Percentiles rank a stretch among this genome's conserved stretches.
These are phyloP conservation scores for Pelecanoides urinatrix DNA, from an alignment of 2,113 vertebrate genomes.

Conservation along the genomic window DNA sequence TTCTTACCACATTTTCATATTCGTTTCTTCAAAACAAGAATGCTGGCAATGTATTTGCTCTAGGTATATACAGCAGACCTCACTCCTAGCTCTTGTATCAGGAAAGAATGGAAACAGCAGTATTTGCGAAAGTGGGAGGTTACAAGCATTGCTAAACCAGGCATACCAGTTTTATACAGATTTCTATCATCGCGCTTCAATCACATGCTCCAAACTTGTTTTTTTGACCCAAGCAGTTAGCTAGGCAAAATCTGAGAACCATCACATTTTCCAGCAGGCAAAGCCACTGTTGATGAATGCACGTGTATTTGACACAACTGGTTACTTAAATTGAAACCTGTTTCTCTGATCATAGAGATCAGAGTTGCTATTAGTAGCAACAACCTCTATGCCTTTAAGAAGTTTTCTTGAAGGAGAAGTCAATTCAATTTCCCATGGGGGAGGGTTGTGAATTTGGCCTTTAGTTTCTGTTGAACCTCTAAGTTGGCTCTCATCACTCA, in stretches of 20 bases:
- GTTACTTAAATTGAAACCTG: neutral
- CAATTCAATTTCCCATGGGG: neutral
- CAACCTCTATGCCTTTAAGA: neutral
- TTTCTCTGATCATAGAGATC: neutral
- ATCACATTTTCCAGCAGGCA: neutral
- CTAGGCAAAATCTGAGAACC: neutral
- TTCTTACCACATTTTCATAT: neutral
- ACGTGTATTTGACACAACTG: neutral
- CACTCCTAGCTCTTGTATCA: neutral
- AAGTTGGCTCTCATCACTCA: neutral
- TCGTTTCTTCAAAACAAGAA: neutral
- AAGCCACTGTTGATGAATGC: neutral
- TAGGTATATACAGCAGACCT: neutral
- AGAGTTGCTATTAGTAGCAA: neutral
- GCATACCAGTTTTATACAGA: neutral
- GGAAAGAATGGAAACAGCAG: neutral
- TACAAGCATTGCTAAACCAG: neutral
- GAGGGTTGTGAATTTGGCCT: neutral
- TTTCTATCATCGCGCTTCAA: neutral
- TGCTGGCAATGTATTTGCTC: neutral
- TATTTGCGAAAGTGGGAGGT: neutral
- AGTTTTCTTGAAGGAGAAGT: neutral
- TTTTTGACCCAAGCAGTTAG: neutral
- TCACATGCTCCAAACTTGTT: neutral
- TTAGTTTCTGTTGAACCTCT: neutral